phyloP scores from a whole-genome alignment of 2,113 vertebrate genomes.

The Suricata suricatta region DNA sequence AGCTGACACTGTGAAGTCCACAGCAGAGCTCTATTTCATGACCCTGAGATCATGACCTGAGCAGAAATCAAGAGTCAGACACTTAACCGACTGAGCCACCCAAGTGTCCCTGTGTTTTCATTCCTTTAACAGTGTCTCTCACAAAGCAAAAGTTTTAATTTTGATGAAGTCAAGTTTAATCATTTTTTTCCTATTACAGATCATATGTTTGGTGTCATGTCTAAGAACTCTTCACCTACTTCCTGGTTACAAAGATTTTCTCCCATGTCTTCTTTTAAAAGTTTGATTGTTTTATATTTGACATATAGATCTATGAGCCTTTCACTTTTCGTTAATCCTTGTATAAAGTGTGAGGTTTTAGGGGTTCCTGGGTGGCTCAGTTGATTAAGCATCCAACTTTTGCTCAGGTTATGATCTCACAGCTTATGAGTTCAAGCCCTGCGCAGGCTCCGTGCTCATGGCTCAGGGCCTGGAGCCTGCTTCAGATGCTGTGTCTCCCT shows the following conservation, averaged over 20 bases:
- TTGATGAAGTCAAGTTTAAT: background rate
- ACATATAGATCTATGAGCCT: background rate
- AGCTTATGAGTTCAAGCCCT: no score
- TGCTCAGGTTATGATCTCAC: no score
- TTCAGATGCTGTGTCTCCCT: no score
- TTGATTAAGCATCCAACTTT: no score
- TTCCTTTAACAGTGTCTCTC: background rate
- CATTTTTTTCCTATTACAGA: background rate
- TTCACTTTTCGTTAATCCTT: background rate
- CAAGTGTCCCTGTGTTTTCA: background rate
- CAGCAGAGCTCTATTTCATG: no score
- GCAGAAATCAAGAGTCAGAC: background rate
- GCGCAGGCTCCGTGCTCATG: no score
- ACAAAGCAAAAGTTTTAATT: background rate
- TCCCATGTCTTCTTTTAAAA: background rate
- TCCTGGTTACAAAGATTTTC: background rate
- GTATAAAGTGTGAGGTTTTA: background rate
- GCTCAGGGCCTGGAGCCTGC: no score
- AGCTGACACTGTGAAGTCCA: no score
- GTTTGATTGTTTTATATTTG: background rate
- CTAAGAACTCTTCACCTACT: background rate
- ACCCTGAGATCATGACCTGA: background rate
- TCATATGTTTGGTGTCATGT: background rate
- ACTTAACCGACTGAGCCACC: background rate
- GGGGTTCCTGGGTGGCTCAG: no score